Base-by-base conservation (phyloP, 2,113 vertebrate species). In the Paralichthys olivaceus region DNA sequence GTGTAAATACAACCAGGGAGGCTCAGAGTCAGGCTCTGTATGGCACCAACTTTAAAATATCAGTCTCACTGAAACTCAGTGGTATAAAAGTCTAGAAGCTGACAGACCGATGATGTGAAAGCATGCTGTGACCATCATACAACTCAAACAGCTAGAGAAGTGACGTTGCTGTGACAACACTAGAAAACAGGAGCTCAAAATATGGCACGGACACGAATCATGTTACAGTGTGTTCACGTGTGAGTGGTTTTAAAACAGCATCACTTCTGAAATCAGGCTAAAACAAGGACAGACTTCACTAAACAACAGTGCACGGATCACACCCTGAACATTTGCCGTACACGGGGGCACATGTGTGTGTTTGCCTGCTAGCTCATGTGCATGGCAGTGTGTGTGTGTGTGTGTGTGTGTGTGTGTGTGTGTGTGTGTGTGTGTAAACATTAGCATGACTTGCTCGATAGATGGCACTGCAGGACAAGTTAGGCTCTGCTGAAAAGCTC, bases 391-490 rank as follows among this genome's bases (percentile, higher is more conserved):
- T 74, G 64, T 72, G 73, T 80, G 88, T 87, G 26, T 32, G 25
- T 58, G 57, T 68, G 51, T 75, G 40, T 68, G 77, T 61, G 77
- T 69, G 77, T 72, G 60, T 70, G 75, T 47, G 43, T 47, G 47
- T n/a, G 47, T 49, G 47, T 20, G 47, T 20, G 47, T n/a, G 40
- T 4, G 45, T 80, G 88, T 87, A 87, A 89, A 90, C 87, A 86
- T 88, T 79, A 80, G 70, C 87, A 86, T 86, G 86, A 86, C 71
- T 85, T 34, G 68, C 63, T 84, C 77, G 19, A 66, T 83, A 91
- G 87, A 92, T 92, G 93, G 90, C 88, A 88, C 89, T 90, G 81
- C 80, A 85, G 86, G 72, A 88, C 82, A 89, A 74, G 70, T 80
- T 75, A 49, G 79, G 66, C 76, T 87, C 81, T 80, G 76, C 75